phyloP scores from a whole-genome alignment of 2,888 invertebrate species.

The Abrostola tripartita region DNA sequence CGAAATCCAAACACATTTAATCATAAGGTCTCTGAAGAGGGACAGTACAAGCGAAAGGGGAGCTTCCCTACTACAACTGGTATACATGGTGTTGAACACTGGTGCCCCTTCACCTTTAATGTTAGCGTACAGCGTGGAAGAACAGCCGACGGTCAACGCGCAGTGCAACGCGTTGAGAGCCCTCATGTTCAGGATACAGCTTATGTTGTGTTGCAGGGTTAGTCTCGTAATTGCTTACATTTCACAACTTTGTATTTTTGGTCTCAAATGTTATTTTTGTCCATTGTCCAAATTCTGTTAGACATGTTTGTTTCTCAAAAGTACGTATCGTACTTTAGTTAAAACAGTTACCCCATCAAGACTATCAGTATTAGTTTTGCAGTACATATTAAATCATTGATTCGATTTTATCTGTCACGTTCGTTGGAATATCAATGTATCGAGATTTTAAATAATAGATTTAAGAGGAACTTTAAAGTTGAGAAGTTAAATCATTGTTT shows the following conservation, averaged over 20 bases:
- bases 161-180: conserved; percentile 76
- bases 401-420: too few relatives aligned
- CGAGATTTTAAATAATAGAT: too few relatives aligned
- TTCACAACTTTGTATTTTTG: too few relatives aligned
- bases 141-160: conserved; percentile 48
- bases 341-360: too few relatives aligned
- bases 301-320: too few relatives aligned
- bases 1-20: conserved; percentile 73
- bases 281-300: too few relatives aligned
- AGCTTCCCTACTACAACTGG: conserved; percentile 72
- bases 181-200: conserved; percentile 80
- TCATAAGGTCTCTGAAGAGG: conserved; percentile 73
- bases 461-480: too few relatives aligned
- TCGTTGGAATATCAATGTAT: too few relatives aligned
- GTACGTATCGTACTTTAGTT: neutral
- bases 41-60: conserved; percentile 74
- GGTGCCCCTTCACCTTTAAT: conserved; percentile 71
- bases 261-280: too few relatives aligned
- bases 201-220: conserved; percentile 79
- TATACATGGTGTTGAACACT: conserved; percentile 74
- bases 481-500: too few relatives aligned
- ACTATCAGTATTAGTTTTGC: too few relatives aligned
- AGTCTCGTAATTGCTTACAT: conserved; percentile 51
- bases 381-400: too few relatives aligned
- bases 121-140: conserved; percentile 63